Conservation (phyloP, 1,140 invertebrate species). For the Cydia pomonella region DNA sequence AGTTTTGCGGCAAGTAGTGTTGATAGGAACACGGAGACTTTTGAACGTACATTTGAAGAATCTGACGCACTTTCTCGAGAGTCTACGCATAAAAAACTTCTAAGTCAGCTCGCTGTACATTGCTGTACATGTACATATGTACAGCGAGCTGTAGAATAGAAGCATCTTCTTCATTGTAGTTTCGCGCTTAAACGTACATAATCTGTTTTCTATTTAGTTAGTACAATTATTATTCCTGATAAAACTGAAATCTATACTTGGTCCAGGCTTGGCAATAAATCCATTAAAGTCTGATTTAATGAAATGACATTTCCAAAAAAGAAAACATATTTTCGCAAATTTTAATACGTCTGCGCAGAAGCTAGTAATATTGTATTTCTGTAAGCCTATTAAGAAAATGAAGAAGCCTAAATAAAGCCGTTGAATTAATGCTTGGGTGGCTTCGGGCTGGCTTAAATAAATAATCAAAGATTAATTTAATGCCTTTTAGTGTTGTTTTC, state of each 20-base stretch:
- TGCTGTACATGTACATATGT: too few species aligned
- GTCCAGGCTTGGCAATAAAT: not conserved
- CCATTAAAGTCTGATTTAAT: not conserved
- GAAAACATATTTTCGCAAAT: not conserved
- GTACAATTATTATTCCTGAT: not conserved
- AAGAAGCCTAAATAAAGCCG: slow-evolving; percentile 6
- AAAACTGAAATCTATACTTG: not conserved
- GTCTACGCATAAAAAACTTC: too few species aligned
- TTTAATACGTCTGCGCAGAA: not conserved
- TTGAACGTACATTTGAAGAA: too few species aligned
- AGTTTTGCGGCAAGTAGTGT: too few species aligned
- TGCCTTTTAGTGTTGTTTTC: not conserved
- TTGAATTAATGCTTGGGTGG: slow-evolving; percentile 1
- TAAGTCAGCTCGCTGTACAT: too few species aligned
- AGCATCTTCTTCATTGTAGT: too few species aligned
- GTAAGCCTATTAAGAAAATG: slow-evolving; percentile 9
- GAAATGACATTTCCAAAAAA: not conserved
- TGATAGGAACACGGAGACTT: too few species aligned
- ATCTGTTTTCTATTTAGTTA: too few species aligned
- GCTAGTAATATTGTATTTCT: slow-evolving; percentile 3
- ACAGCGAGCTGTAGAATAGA: too few species aligned
- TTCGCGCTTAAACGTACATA: too few species aligned
- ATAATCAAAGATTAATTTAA: slow-evolving; percentile 9
- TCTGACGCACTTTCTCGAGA: too few species aligned
- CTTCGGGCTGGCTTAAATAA: not conserved